A percentile compares a stretch with the other conserved stretches of the same genome.
Evolutionary conservation across 2,888 invertebrate species (phyloP).

Genomic region (Temnothorax ravouxi): DNA sequence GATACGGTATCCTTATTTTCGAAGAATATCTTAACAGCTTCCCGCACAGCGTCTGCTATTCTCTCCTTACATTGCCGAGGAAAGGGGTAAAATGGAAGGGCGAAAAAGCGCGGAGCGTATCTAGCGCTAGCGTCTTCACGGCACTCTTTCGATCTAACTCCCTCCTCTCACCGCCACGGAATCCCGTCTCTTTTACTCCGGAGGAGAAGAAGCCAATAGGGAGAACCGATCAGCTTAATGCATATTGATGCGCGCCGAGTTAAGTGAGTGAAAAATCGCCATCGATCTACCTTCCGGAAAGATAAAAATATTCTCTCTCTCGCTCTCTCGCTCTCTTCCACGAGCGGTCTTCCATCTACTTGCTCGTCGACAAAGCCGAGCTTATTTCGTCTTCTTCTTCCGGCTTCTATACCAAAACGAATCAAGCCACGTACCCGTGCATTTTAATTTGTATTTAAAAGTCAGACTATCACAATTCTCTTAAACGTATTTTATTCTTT

Average conservation of each 20-base stretch:
- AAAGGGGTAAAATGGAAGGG: constrained; percentile 57
- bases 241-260: constrained; percentile 85
- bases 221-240: constrained; percentile 86
- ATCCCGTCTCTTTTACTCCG: constrained; percentile 64
- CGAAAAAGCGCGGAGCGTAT: constrained; percentile 53
- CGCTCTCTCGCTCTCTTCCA: constrained; percentile 63
- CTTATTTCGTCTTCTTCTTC: constrained; percentile 58
- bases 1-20: constrained; percentile 83
- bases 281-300: constrained; percentile 83
- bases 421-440: constrained; percentile 10
- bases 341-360: constrained; percentile 63
- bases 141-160: constrained; percentile 45
- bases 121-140: constrained; percentile 48
- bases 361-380: constrained; percentile 48
- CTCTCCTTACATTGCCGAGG: constrained; percentile 57
- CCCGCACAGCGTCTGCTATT: constrained; percentile 70
- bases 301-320: constrained; percentile 70
- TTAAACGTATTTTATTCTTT: background rate
- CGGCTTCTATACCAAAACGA: constrained; percentile 23
- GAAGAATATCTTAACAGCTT: constrained; percentile 83
- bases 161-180: constrained; percentile 37
- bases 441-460: constrained; percentile 36
- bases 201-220: constrained; percentile 81
- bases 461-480: background rate
- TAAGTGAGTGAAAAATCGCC: constrained; percentile 87